Evolutionary conservation across 2,113 vertebrate species (phyloP).

Genomic region (Synchiropus splendidus): DNA sequence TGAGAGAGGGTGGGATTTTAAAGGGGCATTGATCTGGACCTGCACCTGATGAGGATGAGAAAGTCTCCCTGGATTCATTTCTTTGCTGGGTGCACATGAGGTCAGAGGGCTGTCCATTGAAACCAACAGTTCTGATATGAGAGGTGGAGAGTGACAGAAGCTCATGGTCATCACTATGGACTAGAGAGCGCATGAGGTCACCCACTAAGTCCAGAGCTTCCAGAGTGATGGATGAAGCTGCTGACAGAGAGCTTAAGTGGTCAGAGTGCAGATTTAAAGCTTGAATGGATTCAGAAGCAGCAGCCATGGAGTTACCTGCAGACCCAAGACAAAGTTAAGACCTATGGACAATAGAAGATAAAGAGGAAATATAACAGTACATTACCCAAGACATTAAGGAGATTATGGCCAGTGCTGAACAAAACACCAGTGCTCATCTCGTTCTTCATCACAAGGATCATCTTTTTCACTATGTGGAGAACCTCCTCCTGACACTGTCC

Average conservation of each 20-base stretch:
- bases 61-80: background rate
- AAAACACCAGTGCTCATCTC: slow-evolving; percentile 32
- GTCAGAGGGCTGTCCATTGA: slow-evolving; percentile 47
- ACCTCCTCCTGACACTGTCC: slow-evolving; percentile 39
- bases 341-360: too few species aligned
- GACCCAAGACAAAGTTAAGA: slow-evolving; percentile 3
- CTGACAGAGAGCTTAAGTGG: slow-evolving; percentile 2
- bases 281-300: slow-evolving; percentile 17
- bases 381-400: slow-evolving; percentile 65
- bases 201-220: slow-evolving; percentile 48
- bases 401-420: slow-evolving; percentile 49
- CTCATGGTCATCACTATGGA: slow-evolving; percentile 36
- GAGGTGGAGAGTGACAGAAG: slow-evolving; percentile 43
- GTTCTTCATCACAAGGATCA: slow-evolving; percentile 60
- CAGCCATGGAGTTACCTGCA: slow-evolving; percentile 57
- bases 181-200: slow-evolving; percentile 52
- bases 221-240: slow-evolving; percentile 16
- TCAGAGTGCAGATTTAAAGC: slow-evolving; percentile 1
- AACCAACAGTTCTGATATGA: slow-evolving; percentile 49
- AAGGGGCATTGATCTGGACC: slow-evolving; percentile 43
- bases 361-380: too few species aligned
- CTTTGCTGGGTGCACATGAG: slow-evolving; percentile 49
- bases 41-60: background rate
- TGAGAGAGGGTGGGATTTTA: slow-evolving; percentile 47
- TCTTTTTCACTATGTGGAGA: slow-evolving; percentile 52